Percentiles rank a stretch among this genome's conserved stretches.
Conservation (phyloP, 1,140 invertebrate species). For the Camponotus pennsylvanicus region DNA sequence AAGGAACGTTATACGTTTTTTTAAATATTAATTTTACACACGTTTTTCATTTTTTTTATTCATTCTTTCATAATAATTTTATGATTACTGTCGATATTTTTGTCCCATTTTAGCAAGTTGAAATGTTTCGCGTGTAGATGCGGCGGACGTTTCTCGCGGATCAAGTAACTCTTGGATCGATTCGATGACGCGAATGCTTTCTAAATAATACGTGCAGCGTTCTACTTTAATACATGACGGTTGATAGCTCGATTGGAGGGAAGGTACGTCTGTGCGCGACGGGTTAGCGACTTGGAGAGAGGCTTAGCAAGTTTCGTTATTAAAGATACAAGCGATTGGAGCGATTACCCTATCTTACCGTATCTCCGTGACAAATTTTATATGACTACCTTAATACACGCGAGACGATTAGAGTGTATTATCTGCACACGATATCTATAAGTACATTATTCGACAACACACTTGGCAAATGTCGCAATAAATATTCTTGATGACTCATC, state of each 20-base stretch:
- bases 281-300: conserved; percentile 21
- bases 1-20: too few species aligned
- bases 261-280: conserved; percentile 34
- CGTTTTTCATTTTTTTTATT: too few species aligned
- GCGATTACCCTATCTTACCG: conserved; percentile 42
- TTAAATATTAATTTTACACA: background rate
- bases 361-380: conserved; percentile 45
- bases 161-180: conserved; percentile 28
- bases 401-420: conserved; percentile 33
- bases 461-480: conserved; percentile 2
- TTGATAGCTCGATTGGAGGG: conserved; percentile 50
- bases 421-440: conserved; percentile 44
- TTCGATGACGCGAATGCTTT: conserved; percentile 59
- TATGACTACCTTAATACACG: conserved; percentile 16
- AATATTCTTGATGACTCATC: conserved; percentile 26
- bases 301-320: conserved; percentile 52
- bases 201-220: conserved; percentile 47
- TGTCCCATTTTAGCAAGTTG: background rate
- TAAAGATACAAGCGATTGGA: conserved; percentile 59
- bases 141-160: conserved; percentile 19
- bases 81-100: background rate
- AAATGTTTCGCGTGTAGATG: background rate
- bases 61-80: background rate
- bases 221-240: conserved; percentile 36
- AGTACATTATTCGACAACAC: conserved; percentile 16